These are phyloP conservation scores for Smittia aterrima DNA, from an alignment of 2,888 invertebrate species.

Conservation along the genomic window DNA sequence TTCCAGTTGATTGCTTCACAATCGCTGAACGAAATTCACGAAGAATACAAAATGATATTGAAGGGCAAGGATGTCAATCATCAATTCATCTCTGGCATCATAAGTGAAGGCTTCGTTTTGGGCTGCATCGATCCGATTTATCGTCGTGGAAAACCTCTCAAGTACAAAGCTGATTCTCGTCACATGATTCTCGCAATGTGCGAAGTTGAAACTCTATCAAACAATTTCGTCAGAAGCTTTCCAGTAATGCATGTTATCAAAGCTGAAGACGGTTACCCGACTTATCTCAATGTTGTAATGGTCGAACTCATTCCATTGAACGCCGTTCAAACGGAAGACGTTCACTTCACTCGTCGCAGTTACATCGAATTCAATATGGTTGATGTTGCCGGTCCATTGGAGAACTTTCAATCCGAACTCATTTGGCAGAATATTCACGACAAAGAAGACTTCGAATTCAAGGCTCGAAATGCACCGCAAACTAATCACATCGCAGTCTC, in stretches of 20 bases:
- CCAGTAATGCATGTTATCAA: not conserved
- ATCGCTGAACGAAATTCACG: slow-evolving; percentile 44
- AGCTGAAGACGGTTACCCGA: not conserved
- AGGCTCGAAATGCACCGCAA: too few species aligned
- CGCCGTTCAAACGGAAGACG: not conserved
- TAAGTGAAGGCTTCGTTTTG: slow-evolving; percentile 44
- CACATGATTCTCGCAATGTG: slow-evolving; percentile 48
- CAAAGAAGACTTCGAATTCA: too few species aligned
- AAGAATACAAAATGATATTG: slow-evolving; percentile 46
- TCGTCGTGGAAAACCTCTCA: slow-evolving; percentile 46
- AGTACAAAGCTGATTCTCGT: slow-evolving; percentile 46
- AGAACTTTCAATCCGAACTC: too few species aligned
- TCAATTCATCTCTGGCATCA: not conserved
- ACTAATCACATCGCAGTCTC: too few species aligned
- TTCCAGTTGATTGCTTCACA: slow-evolving; percentile 42
- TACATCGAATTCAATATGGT: not conserved
- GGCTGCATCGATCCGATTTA: slow-evolving; percentile 48
- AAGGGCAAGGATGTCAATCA: not conserved
- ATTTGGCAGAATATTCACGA: too few species aligned
- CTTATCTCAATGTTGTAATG: not conserved
- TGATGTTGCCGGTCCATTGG: too few species aligned
- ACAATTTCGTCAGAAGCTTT: not conserved
- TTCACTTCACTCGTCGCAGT: not conserved
- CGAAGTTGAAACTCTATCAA: not conserved
- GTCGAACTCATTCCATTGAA: not conserved